Evolutionary conservation across 1,140 invertebrate genomes (phyloP), one percentile per base, ranked within the genome.

Genomic region (Diorhabda carinulata): DNA sequence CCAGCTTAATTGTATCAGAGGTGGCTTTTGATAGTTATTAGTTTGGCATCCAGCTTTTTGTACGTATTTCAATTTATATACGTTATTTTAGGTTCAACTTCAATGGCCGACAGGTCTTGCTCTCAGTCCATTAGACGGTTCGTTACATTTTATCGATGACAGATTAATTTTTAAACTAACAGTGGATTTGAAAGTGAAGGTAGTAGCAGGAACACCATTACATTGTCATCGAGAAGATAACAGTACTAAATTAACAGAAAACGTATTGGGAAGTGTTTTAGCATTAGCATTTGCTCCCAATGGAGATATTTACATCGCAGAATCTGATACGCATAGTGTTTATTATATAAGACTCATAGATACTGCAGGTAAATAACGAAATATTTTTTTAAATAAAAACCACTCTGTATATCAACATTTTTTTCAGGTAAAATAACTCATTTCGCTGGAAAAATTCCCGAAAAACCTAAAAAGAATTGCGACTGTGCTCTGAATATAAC

Each of bases 71-170:
- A 25, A 25, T 25, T 25, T 25, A 25, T 25, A 25, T 25, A 25
- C 25, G 66, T 10, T 58, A 41, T 76, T 76, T 72, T 87, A 93
- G 84, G 92, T 94, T 2, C 94, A 96, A 81, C 82, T 97, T 6
- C 93, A 97, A 79, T 98, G 97, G 97, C 97, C 97, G 2, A 97
- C 95, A 9, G 94, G 94, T 40, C 81, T 99, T 52, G 91, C 95
- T 0, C 83, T 98, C 7, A 98, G 95, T 78, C 96, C 96, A 2
- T 80, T 98, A 4, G 97, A 99, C 81, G 94, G 95, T 52, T 92
- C 93, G 0, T 83, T 99, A 1, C 94, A 98, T 78, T 97, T 98
- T 74, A 92, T 98, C 61, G 97, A 99, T 78, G 95, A 98, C 78
- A 70, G 95, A 70, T 87, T 98, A 3, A 92, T 99, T 0, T 83